Conservation (phyloP, 2,888 invertebrate species). For the Zootermopsis nevadensis region DNA sequence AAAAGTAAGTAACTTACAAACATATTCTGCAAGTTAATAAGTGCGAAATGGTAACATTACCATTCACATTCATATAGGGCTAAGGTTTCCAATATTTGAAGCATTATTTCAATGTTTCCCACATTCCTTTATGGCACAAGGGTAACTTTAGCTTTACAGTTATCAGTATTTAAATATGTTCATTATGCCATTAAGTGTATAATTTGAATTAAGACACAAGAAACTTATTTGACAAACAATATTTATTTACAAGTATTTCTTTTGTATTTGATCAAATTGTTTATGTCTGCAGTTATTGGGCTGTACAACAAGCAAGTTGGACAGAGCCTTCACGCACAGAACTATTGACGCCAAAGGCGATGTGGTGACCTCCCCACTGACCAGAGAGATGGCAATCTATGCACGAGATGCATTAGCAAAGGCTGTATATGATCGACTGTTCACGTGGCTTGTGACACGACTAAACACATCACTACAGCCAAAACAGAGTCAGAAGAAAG, state of each 20-base stretch:
- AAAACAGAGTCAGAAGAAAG: conserved; percentile 68
- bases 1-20: conserved; percentile 73
- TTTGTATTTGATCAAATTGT: neutral
- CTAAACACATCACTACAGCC: conserved; percentile 82
- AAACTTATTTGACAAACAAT: too few species aligned
- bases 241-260: neutral
- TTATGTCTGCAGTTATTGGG: conserved; percentile 75
- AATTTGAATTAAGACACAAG: neutral
- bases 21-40: too few species aligned
- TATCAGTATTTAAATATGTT: too few species aligned
- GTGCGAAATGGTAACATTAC: too few species aligned
- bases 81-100: too few species aligned
- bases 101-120: too few species aligned
- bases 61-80: too few species aligned
- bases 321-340: conserved; percentile 81
- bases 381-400: conserved; percentile 83
- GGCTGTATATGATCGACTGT: conserved; percentile 90
- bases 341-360: conserved; percentile 90
- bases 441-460: conserved; percentile 88
- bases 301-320: conserved; percentile 73
- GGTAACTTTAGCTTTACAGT: too few species aligned
- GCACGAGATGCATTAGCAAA: conserved; percentile 92
- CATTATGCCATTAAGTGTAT: neutral
- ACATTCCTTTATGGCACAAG: too few species aligned
- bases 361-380: conserved; percentile 83